Base-by-base conservation (phyloP, 2,113 vertebrate genomes). In the Nymphicus hollandicus region DNA sequence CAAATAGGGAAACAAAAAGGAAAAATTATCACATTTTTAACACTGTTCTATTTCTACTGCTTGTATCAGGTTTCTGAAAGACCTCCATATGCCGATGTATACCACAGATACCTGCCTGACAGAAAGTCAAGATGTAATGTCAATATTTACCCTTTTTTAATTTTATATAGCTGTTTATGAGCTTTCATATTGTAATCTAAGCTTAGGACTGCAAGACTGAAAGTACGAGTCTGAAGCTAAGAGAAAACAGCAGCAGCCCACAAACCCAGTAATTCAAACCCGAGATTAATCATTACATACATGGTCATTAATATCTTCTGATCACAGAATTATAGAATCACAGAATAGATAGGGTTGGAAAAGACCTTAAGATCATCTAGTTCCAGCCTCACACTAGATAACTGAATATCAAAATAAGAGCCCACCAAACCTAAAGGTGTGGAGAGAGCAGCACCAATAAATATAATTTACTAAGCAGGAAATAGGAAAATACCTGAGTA, bases 21-120 rank as follows among this genome's bases (percentile, higher is more conserved):
- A 17, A 86, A 71, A 81, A 53, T 5, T 10, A 50, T 6, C 28
- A 46, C 8, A 23, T 55, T 78, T 89, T 73, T 7, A 7, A 89
- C 86, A 73, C 29, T 64, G 27, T 53, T 80, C 9, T 1, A 50
- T 49, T 84, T 70, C 31, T 43, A 63, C 17, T 77, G 47, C 12
- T 41, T 84, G 11, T 60, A 7, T 43, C 49, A 60, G 58, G 64
- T 60, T 93, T 70, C 44, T 89, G 64, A 73, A 80, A 77, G 35
- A 89, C 15, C 44, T 72, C 39, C 44, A 77, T 15, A 17, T 27
- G 20, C 20, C 84, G 25, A 83, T 0, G 0, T 9, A 28, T 1
- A 24, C 47, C 56, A 76, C 28, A 83, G n/a, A n/a, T n/a, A 83
- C 12, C 37, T 72, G 43, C 25, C 73, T 64, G 86, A 81, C 33